Conservation (phyloP, 2,888 invertebrate species). For the Metallyticus violacea region DNA sequence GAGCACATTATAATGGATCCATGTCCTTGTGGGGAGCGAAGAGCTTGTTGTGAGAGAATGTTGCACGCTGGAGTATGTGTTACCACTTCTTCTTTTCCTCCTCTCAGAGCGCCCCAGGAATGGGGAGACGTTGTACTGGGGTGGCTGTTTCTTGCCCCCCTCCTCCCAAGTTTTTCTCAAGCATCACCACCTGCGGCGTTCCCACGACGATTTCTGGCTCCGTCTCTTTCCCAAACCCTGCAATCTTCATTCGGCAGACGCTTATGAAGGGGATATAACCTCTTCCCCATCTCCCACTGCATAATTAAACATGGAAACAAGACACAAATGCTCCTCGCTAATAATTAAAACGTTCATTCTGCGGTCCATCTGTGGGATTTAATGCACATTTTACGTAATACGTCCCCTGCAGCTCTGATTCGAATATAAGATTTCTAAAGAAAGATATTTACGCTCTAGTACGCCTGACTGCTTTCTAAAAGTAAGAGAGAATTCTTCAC, state of each 20-base stretch:
- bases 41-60: not conserved
- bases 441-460: no score
- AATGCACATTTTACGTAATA: not conserved
- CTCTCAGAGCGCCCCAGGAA: not conserved
- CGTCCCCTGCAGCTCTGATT: no score
- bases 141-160: not conserved
- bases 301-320: not conserved
- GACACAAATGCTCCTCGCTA: not conserved
- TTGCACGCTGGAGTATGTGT: not conserved
- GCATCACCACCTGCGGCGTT: constrained; percentile 1
- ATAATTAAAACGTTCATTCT: not conserved
- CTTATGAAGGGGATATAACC: not conserved
- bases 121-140: not conserved
- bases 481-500: no score
- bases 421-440: no score
- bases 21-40: not conserved
- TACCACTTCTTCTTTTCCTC: not conserved
- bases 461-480: no score
- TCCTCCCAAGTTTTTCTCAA: constrained; percentile 9
- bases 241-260: not conserved
- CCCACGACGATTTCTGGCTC: constrained; percentile 1
- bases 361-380: not conserved
- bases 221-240: not conserved
- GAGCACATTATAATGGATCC: not conserved
- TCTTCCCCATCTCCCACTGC: not conserved